phyloP scores from a whole-genome alignment of 2,888 invertebrate species.

The Drosophila prolongata region DNA sequence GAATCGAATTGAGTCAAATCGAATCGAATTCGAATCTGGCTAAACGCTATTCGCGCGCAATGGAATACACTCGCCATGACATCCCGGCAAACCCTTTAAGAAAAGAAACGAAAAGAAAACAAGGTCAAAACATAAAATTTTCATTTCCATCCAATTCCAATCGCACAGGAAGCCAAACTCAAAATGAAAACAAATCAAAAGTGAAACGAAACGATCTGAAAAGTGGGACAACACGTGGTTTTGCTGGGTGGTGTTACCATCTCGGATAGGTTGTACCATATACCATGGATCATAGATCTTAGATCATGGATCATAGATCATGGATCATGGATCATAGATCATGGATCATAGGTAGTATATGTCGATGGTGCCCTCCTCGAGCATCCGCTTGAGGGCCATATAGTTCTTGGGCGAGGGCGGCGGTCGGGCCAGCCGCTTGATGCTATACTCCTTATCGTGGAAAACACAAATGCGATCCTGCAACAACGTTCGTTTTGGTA shows the following conservation, averaged over 20 bases:
- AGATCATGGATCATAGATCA: too few species aligned
- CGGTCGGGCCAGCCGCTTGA: slow-evolving; percentile 79
- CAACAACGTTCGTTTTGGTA: slow-evolving; percentile 53
- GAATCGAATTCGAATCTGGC: slow-evolving; percentile 45
- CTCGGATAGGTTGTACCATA: neutral
- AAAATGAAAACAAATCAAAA: slow-evolving; percentile 10
- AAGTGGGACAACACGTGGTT: slow-evolving; percentile 24
- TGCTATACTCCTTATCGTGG: slow-evolving; percentile 79
- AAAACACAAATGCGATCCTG: slow-evolving; percentile 82
- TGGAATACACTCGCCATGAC: slow-evolving; percentile 87
- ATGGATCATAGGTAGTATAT: slow-evolving; percentile 78
- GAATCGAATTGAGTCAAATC: too few species aligned
- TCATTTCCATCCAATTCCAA: slow-evolving; percentile 39
- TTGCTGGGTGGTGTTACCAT: slow-evolving; percentile 34
- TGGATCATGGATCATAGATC: slow-evolving; percentile 57
- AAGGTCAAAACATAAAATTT: slow-evolving; percentile 74
- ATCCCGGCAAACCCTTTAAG: slow-evolving; percentile 85
- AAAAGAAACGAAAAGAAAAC: slow-evolving; percentile 76
- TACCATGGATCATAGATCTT: too few species aligned
- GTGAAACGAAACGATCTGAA: slow-evolving; percentile 13
- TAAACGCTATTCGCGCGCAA: slow-evolving; percentile 87
- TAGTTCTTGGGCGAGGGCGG: slow-evolving; percentile 82
- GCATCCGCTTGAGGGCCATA: slow-evolving; percentile 81
- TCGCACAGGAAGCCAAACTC: slow-evolving; percentile 42
- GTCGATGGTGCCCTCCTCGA: slow-evolving; percentile 80